Evolutionary conservation across 1,140 invertebrate genomes (phyloP).

Genomic region (Agrilus planipennis): DNA sequence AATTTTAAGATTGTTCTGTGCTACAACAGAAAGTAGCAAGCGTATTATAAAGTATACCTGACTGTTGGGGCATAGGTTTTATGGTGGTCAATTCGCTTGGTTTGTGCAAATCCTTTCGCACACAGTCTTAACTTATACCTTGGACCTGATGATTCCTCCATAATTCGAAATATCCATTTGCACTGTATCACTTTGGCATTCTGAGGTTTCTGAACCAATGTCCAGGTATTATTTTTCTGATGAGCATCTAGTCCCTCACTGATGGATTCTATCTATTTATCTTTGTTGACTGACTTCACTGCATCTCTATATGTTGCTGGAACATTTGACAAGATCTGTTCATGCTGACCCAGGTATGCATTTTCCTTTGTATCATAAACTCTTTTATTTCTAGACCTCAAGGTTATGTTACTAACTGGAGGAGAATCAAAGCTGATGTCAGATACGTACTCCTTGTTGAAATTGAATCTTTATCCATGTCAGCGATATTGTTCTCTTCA

Average conservation of each 20-base stretch:
- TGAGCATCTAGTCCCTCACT: constrained; percentile 2
- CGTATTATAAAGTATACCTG: constrained; percentile 8
- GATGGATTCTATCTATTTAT: constrained; percentile 1
- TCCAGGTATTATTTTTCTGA: background rate
- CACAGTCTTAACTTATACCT: constrained; percentile 1
- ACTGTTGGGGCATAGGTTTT: constrained; percentile 13
- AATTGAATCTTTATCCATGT: too few relatives aligned
- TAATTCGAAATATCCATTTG: constrained; percentile 6
- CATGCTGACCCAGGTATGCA: too few relatives aligned
- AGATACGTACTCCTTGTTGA: too few relatives aligned
- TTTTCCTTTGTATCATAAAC: too few relatives aligned
- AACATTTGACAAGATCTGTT: too few relatives aligned
- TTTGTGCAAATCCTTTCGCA: constrained; percentile 2
- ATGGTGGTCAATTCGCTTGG: constrained; percentile 28
- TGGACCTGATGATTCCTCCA: background rate
- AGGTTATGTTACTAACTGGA: too few relatives aligned
- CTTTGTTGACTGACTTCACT: background rate
- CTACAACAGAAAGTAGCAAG: constrained; percentile 22
- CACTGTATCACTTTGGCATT: background rate
- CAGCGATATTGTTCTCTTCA: too few relatives aligned
- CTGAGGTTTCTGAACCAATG: background rate
- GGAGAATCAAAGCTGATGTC: too few relatives aligned
- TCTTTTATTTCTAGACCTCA: too few relatives aligned
- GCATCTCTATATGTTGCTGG: constrained; percentile 3
- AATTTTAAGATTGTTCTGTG: constrained; percentile 17